These are phyloP conservation scores for Megalonaias nervosa DNA, from an alignment of 1,140 invertebrate genomes.

Conservation along the genomic window DNA sequence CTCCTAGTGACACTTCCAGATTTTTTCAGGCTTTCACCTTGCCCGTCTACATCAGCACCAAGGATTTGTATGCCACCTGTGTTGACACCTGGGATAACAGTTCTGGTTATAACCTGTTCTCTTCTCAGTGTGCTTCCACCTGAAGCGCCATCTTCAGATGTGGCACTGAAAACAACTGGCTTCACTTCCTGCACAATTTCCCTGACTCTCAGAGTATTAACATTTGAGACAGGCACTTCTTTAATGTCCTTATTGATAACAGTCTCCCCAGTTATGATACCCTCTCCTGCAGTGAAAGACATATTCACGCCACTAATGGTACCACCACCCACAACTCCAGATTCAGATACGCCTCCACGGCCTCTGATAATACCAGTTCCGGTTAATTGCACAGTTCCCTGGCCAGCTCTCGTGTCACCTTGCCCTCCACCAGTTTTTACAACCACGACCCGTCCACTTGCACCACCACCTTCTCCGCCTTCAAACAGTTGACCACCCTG, in stretches of 20 bases:
- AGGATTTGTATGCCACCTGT: no score
- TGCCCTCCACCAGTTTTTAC: not conserved
- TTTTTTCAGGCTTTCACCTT: not conserved
- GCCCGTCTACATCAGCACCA: no score
- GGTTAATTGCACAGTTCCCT: not conserved
- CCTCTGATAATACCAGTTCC: slow-evolving; percentile 17
- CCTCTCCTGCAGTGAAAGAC: not conserved
- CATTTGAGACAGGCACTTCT: no score
- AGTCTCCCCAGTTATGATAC: slow-evolving; percentile 17
- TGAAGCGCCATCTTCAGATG: not conserved
- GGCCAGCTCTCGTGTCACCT: not conserved
- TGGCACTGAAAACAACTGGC: slow-evolving; percentile 12
- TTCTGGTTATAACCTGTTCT: no score
- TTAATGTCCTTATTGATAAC: slow-evolving; percentile 9
- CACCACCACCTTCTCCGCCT: not conserved
- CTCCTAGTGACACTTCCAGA: not conserved
- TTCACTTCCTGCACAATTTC: slow-evolving; percentile 16
- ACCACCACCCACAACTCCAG: no score
- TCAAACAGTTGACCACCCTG: no score
- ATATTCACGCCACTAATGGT: no score
- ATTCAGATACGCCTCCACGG: slow-evolving; percentile 12
- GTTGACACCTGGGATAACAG: no score
- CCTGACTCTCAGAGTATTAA: not conserved
- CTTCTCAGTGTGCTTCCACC: not conserved
- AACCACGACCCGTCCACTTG: not conserved